Conservation (phyloP, 2,797 vertebrate genomes). For the Onychomys arenicola region DNA sequence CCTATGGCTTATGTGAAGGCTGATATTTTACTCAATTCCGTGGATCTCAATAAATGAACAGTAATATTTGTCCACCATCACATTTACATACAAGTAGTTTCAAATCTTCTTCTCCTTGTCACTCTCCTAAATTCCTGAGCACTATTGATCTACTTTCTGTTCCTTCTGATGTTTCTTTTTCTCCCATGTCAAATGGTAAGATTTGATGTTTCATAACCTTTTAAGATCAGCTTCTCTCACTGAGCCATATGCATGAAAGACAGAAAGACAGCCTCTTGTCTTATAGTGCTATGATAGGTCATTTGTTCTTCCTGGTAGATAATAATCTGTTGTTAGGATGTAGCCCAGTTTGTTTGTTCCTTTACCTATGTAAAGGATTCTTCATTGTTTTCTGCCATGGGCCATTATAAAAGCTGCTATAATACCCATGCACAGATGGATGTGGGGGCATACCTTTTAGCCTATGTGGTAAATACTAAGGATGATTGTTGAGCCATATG, state of each 20-base stretch:
- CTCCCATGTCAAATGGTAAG: background rate
- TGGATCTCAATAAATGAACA: background rate
- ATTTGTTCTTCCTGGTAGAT: background rate
- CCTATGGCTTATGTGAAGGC: background rate
- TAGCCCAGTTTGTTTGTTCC: background rate
- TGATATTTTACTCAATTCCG: background rate
- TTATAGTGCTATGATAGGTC: background rate
- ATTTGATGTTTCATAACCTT: background rate
- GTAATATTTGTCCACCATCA: background rate
- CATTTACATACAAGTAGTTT: background rate
- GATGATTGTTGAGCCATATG: background rate
- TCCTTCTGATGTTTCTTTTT: background rate
- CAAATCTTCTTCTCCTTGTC: background rate
- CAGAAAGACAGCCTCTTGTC: background rate
- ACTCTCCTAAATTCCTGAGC: background rate
- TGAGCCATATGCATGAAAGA: background rate
- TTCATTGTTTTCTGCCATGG: background rate
- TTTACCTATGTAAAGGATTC: background rate
- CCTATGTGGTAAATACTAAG: background rate
- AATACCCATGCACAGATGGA: background rate
- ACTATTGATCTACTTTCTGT: background rate
- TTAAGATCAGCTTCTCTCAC: background rate
- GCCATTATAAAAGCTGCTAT: background rate
- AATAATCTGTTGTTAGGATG: background rate
- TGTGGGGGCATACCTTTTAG: background rate